Conservation (phyloP, 2,113 vertebrate genomes). For the Tiliqua scincoides region DNA sequence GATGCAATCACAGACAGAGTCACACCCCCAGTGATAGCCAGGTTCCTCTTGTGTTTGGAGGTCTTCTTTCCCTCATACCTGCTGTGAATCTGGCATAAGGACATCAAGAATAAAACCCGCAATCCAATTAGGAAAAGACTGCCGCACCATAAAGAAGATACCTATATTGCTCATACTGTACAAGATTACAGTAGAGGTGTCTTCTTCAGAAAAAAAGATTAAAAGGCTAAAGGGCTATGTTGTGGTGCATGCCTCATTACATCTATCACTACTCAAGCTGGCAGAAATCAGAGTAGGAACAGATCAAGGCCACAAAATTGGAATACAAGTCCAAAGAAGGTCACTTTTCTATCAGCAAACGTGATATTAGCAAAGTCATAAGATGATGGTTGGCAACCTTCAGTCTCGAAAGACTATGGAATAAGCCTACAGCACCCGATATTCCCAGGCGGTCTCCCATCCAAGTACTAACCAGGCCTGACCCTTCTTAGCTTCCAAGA, state of each 20-base stretch:
- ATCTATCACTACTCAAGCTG: not conserved
- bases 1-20: slow-evolving; percentile 95
- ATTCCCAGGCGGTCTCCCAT: no score
- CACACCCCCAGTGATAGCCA: slow-evolving; percentile 97
- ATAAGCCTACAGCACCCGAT: no score
- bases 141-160: not conserved
- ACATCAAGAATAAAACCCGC: not conserved
- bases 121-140: not conserved
- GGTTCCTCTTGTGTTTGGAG: slow-evolving; percentile 93
- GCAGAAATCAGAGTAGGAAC: not conserved
- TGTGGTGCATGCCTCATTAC: not conserved
- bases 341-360: not conserved
- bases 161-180: not conserved
- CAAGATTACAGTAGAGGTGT: not conserved
- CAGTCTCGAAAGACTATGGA: no score
- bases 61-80: slow-evolving; percentile 95
- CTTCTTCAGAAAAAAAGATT: not conserved
- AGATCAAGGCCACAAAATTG: no score
- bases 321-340: no score
- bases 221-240: not conserved
- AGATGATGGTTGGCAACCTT: no score
- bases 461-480: no score
- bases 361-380: not conserved
- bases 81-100: slow-evolving; percentile 90
- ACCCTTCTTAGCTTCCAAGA: no score